Evolutionary conservation across 2,113 vertebrate species (phyloP).

Genomic region (Oophaga pumilio): DNA sequence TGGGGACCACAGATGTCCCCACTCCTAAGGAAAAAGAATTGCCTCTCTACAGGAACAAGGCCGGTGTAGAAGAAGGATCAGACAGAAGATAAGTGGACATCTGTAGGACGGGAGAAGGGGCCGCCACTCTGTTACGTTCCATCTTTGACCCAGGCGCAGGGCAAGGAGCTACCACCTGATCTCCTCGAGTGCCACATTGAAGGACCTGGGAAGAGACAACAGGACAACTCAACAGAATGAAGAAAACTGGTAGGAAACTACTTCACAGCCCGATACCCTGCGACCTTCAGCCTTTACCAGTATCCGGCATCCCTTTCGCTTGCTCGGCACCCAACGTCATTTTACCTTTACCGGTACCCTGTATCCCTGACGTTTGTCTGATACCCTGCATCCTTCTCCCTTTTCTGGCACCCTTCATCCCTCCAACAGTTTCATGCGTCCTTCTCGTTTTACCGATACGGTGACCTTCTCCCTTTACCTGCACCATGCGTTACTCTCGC

Average conservation of each 20-base stretch:
- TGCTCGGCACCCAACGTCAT: too few relatives aligned
- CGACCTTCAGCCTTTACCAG: too few relatives aligned
- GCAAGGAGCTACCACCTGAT: constrained; percentile 28
- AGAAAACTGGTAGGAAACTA: neutral
- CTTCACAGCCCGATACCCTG: too few relatives aligned
- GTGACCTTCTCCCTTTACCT: too few relatives aligned
- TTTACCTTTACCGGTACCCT: too few relatives aligned
- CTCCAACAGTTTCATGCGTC: too few relatives aligned
- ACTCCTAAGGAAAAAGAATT: neutral
- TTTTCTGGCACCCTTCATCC: too few relatives aligned
- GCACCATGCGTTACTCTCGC: too few relatives aligned
- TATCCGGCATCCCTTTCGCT: too few relatives aligned
- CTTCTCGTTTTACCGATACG: too few relatives aligned
- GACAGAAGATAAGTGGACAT: constrained; percentile 62
- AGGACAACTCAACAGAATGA: constrained; percentile 58
- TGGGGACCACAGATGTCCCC: neutral
- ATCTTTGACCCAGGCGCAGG: constrained; percentile 59
- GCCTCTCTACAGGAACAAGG: neutral
- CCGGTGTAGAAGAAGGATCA: constrained; percentile 48
- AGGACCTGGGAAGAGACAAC: constrained; percentile 33
- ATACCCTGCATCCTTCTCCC: too few relatives aligned
- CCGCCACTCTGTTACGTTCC: constrained; percentile 59
- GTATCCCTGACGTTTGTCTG: too few relatives aligned
- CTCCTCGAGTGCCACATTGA: constrained; percentile 56
- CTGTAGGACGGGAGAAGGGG: constrained; percentile 57